Percentiles rank a stretch among this genome's conserved stretches.
Evolutionary conservation across 23 tunicate genomes (phyloP).

Genomic region (Diplosoma virens): DNA sequence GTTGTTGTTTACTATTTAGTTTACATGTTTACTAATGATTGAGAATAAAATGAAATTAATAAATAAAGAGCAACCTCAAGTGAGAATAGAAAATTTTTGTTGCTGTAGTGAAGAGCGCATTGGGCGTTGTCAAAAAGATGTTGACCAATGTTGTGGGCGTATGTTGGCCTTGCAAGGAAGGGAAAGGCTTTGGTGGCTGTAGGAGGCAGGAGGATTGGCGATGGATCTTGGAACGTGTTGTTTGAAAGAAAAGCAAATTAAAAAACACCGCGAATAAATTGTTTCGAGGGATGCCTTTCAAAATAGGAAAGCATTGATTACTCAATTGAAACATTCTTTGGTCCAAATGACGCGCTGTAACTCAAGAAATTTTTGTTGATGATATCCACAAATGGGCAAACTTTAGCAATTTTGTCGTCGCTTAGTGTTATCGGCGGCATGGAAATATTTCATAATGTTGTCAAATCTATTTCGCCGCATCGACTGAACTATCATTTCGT

Average conservation of each 20-base stretch:
- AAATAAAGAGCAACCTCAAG: too few species aligned
- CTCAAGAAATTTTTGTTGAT: constrained; percentile 1
- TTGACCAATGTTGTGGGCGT: too few species aligned
- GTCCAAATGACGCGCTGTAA: not conserved
- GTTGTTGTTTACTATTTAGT: too few species aligned
- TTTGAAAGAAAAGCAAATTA: not conserved
- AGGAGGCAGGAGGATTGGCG: too few species aligned
- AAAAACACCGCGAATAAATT: constrained; percentile 13
- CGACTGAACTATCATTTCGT: constrained; percentile 8
- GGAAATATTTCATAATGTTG: constrained; percentile 18
- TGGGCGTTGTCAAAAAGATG: too few species aligned
- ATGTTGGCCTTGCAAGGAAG: too few species aligned
- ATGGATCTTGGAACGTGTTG: not conserved
- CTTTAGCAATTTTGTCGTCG: constrained; percentile 17
- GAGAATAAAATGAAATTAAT: too few species aligned
- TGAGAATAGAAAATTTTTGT: too few species aligned
- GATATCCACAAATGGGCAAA: constrained; percentile 10
- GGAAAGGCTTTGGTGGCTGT: too few species aligned
- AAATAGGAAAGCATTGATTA: not conserved
- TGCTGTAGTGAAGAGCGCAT: too few species aligned
- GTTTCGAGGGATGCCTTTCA: constrained; percentile 12
- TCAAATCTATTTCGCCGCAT: constrained; percentile 6
- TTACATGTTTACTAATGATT: too few species aligned
- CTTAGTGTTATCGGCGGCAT: constrained; percentile 6
- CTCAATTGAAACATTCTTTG: not conserved